phyloP scores from a whole-genome alignment of 2,113 vertebrate species.

The Pungitius pungitius region DNA sequence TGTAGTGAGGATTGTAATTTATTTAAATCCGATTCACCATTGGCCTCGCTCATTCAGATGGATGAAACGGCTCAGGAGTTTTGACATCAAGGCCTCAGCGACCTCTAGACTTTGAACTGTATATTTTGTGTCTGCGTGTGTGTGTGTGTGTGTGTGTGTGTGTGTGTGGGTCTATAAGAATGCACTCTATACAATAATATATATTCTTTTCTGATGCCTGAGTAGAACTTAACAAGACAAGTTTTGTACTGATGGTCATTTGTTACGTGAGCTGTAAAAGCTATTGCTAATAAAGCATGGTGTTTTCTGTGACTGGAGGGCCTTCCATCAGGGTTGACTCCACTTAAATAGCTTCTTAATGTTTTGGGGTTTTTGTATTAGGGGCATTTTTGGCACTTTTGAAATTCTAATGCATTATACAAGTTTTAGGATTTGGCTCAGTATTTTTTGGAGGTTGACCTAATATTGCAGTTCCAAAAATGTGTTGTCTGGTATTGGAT shows the following conservation, averaged over 20 bases:
- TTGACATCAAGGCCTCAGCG: conserved; percentile 41
- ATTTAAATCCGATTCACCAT: conserved; percentile 56
- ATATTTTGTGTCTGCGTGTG: conserved; percentile 3
- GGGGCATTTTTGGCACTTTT: neutral
- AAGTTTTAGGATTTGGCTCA: neutral
- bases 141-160: neutral
- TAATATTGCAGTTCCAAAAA: neutral
- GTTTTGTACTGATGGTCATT: neutral
- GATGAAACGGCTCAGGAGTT: conserved; percentile 48
- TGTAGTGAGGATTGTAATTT: conserved; percentile 44
- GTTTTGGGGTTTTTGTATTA: neutral
- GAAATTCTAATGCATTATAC: neutral
- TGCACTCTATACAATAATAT: neutral
- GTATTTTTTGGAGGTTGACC: neutral
- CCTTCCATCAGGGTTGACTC: neutral
- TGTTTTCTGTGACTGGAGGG: neutral
- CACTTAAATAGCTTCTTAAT: neutral
- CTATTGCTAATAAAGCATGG: neutral
- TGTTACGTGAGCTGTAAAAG: neutral
- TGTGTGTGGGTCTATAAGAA: neutral
- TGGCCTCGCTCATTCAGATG: conserved; percentile 20
- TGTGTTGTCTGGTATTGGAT: neutral
- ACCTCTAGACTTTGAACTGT: conserved; percentile 33
- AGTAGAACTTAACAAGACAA: neutral
- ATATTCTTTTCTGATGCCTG: neutral